A percentile compares a stretch with the other conserved stretches of the same genome.
Conservation (phyloP, 2,888 invertebrate species). For the Sturmia bella region DNA sequence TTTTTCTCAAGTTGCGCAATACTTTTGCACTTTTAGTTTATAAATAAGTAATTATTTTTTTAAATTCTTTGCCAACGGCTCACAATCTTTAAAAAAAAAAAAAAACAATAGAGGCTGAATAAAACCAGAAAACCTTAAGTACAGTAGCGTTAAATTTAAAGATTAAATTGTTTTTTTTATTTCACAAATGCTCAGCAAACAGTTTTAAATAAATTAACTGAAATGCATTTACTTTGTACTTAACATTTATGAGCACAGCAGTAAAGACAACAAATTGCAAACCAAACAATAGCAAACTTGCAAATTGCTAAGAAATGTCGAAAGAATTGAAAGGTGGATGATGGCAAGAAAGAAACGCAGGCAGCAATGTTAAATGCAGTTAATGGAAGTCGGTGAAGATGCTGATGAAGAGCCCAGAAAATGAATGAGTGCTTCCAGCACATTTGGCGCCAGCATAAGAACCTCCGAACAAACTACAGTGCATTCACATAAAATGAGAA, state of each 20-base stretch:
- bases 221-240: conserved; percentile 30
- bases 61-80: too few species aligned
- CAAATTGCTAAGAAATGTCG: conserved; percentile 5
- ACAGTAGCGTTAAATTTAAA: too few species aligned
- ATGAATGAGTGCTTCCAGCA: conserved; percentile 64
- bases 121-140: too few species aligned
- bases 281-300: conserved; percentile 7
- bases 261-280: conserved; percentile 26
- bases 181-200: neutral
- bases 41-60: too few species aligned
- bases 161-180: too few species aligned
- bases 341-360: neutral
- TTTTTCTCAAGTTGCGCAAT: too few species aligned
- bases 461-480: neutral
- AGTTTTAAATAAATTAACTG: neutral
- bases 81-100: too few species aligned
- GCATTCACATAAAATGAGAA: too few species aligned
- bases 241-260: conserved; percentile 38
- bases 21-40: too few species aligned
- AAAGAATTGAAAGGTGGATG: neutral
- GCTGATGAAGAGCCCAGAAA: conserved; percentile 52
- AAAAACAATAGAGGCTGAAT: too few species aligned
- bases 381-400: conserved; percentile 27
- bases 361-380: neutral
- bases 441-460: conserved; percentile 69